Base-by-base conservation (phyloP, 1,140 invertebrate genomes). In the Hirudo medicinalis region DNA sequence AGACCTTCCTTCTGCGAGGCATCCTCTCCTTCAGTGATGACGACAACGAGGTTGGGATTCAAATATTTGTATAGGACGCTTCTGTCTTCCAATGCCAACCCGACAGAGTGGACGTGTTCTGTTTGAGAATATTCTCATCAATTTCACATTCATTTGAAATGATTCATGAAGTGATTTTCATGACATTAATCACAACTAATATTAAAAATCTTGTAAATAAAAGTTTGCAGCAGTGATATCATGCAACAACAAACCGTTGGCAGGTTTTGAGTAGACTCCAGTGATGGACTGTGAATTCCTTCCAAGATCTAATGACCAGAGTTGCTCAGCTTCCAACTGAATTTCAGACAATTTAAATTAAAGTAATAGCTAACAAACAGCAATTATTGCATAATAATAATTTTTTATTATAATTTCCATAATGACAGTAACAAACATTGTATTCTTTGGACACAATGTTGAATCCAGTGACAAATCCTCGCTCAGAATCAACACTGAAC, bases 31-130 rank as follows among this genome's bases (percentile, higher is more conserved):
- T 92, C 86, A 0, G 91, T 89, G 13, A 90, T 85, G 74, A 97
- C 85, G 32, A 90, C 90, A 60, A 95, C 88, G 72, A 99, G 83
- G 84, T 99, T 98, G 29, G 96, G 96, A 86, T 99, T 99, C 67
- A 93, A 86, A 81, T 99, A 98, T 81, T 99, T 99, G 83, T 99
- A 99, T 25, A 98, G 86, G 55, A 99, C 95, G 78, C 90, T 92
- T 76, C 96, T 86, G 84, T 99, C 95, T 43, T 88, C 89, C 72
- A 99, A 83, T 40, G 98, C 94, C 76, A 92, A 87, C 36, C 96
- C 96, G 80, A 94, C 92, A 0, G 94, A 96, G 81, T 97, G 93
- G 15, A 97, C 92, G 77, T 89, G 88, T 84, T 98, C 95, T 80
- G 76, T 49, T 22, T 25, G 3, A 32, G 11, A 20, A 63, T 22